Evolutionary conservation across 1,140 invertebrate species (phyloP).

Genomic region (Drosophila takahashii): DNA sequence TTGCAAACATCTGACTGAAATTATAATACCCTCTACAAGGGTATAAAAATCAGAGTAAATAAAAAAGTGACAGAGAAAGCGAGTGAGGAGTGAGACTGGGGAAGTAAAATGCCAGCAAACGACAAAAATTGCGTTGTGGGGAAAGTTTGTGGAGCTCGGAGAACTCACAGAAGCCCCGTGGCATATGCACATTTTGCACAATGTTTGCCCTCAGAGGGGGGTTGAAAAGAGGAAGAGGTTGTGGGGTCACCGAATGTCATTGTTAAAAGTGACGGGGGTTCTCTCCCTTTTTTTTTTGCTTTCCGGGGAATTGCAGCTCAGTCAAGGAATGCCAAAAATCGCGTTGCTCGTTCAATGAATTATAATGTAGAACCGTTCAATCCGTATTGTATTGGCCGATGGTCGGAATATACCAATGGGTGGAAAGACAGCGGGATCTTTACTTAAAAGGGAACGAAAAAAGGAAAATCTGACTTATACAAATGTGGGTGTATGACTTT

Average conservation of each 20-base stretch:
- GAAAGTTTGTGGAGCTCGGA: constrained; percentile 33
- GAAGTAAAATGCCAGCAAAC: constrained; percentile 56
- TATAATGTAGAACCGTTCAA: constrained; percentile 72
- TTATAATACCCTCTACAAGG: too few relatives aligned
- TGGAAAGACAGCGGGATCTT: constrained; percentile 9
- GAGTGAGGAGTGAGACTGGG: neutral
- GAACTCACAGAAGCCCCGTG: constrained; percentile 31
- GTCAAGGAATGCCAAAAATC: constrained; percentile 65
- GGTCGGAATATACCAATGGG: neutral
- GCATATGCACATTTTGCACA: constrained; percentile 44
- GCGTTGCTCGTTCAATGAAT: constrained; percentile 63
- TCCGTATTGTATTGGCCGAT: constrained; percentile 54
- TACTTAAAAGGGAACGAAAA: constrained; percentile 12
- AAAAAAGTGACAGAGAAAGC: constrained; percentile 34
- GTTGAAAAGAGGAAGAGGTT: neutral
- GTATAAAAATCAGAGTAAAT: constrained; percentile 67
- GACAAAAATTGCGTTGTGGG: constrained; percentile 52
- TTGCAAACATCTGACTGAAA: too few relatives aligned
- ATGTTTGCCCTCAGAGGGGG: constrained; percentile 21
- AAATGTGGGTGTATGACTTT: constrained; percentile 2
- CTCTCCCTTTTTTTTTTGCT: constrained; percentile 13
- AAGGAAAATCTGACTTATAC: constrained; percentile 11
- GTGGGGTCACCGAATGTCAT: constrained; percentile 51
- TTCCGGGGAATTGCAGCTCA: constrained; percentile 13
- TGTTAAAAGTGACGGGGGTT: constrained; percentile 57